Percentiles rank a stretch among this genome's conserved stretches.
Evolutionary conservation across 2,113 vertebrate genomes (phyloP).

Genomic region (Pseudorectes ferrugineus): DNA sequence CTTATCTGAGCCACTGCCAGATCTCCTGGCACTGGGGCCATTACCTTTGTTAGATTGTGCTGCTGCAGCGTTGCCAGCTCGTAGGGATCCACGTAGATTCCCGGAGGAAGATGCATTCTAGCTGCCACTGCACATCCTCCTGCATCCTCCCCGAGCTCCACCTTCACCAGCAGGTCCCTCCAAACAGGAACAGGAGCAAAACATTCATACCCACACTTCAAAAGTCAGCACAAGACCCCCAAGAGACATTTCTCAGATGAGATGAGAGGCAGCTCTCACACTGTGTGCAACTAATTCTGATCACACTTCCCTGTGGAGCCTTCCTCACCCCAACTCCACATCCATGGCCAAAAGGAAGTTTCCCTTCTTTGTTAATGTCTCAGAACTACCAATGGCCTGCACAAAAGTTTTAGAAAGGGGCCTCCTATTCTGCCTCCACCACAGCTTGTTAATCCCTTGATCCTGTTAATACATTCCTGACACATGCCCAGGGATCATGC

Average conservation of each 20-base stretch:
- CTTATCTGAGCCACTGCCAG: not conserved
- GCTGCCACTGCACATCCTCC: conserved; percentile 72
- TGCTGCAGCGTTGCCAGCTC: conserved; percentile 80
- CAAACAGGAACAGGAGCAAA: not conserved
- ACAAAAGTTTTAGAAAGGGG: not conserved
- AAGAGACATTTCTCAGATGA: rapidly evolving
- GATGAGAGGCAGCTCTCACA: rapidly evolving
- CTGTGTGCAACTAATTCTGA: rapidly evolving
- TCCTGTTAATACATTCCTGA: not conserved
- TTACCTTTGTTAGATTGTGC: conserved; percentile 81
- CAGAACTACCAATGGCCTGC: not conserved
- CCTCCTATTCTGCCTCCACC: not conserved
- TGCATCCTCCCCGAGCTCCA: conserved; percentile 66
- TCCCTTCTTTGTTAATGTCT: not conserved
- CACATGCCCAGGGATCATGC: rapidly evolving
- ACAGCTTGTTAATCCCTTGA: not conserved
- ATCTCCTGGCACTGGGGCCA: too few species aligned
- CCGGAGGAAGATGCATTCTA: conserved; percentile 73
- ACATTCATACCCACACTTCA: not conserved
- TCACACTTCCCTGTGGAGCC: not conserved
- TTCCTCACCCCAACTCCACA: not conserved
- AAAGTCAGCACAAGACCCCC: rapidly evolving
- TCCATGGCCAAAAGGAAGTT: not conserved
- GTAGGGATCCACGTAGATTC: conserved; percentile 87
- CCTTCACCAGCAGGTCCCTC: conserved; percentile 81